These are phyloP conservation scores for Drosophila sproati DNA, from an alignment of 1,140 invertebrate genomes.

Conservation along the genomic window DNA sequence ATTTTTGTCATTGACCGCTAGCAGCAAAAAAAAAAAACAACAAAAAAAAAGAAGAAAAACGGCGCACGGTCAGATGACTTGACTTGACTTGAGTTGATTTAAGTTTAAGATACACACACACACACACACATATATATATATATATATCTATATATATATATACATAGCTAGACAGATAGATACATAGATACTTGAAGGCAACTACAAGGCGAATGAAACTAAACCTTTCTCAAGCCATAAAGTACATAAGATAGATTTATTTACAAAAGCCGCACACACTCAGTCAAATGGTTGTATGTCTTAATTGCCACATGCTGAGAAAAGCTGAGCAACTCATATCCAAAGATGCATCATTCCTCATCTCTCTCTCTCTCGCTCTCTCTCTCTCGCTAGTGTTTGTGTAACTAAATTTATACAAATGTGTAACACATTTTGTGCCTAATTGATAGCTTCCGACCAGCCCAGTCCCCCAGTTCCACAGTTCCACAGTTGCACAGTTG, in stretches of 20 bases:
- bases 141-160: background rate
- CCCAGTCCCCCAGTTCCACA: constrained; percentile 26
- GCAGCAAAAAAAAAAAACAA: constrained; percentile 54
- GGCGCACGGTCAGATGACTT: constrained; percentile 73
- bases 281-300: constrained; percentile 15
- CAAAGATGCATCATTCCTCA: constrained; percentile 38
- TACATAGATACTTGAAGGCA: constrained; percentile 3
- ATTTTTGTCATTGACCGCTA: constrained; percentile 79
- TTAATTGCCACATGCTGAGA: constrained; percentile 76
- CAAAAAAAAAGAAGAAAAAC: constrained; percentile 36
- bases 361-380: constrained; percentile 4
- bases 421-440: constrained; percentile 79
- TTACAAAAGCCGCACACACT: constrained; percentile 66
- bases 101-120: constrained; percentile 28
- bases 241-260: constrained; percentile 78
- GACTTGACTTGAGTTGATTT: constrained; percentile 46
- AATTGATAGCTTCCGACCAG: constrained; percentile 80
- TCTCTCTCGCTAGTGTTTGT: constrained; percentile 43
- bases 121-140: constrained; percentile 8
- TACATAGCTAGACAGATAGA: background rate
- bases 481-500: background rate
- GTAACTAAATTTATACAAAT: constrained; percentile 82
- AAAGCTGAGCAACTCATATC: constrained; percentile 42
- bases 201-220: constrained; percentile 66
- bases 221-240: constrained; percentile 78